Conservation (phyloP, 2,888 invertebrate species). For the Mystacides longicornis region DNA sequence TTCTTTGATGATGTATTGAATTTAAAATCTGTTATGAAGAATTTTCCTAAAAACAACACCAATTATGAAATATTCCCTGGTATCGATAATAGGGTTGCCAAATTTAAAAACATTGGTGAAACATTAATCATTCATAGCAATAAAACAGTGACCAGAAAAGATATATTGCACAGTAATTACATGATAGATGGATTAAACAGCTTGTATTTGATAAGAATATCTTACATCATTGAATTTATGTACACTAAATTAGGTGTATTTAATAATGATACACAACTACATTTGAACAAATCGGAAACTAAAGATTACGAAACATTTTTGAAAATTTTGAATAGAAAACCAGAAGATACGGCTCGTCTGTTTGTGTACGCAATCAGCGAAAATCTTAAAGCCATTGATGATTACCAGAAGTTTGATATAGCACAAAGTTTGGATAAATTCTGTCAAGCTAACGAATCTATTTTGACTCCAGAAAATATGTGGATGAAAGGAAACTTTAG, state of each 20-base stretch:
- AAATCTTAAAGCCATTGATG: slow-evolving; percentile 14
- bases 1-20: slow-evolving; percentile 18
- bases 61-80: slow-evolving; percentile 15
- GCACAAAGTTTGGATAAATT: slow-evolving; percentile 13
- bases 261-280: neutral
- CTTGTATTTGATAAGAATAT: slow-evolving; percentile 18
- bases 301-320: slow-evolving; percentile 17
- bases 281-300: slow-evolving; percentile 3
- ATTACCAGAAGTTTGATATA: slow-evolving; percentile 19
- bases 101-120: slow-evolving; percentile 20
- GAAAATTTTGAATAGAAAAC: slow-evolving; percentile 17
- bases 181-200: slow-evolving; percentile 14
- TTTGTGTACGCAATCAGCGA: slow-evolving; percentile 18
- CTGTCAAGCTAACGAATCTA: slow-evolving; percentile 17
- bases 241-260: slow-evolving; percentile 4
- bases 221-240: slow-evolving; percentile 14
- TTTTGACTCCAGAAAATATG: slow-evolving; percentile 6
- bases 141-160: slow-evolving; percentile 5
- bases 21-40: slow-evolving; percentile 14
- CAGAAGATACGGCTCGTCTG: slow-evolving; percentile 18
- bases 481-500: slow-evolving; percentile 17
- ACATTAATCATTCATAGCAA: slow-evolving; percentile 12
- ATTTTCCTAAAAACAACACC: slow-evolving; percentile 10
- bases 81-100: slow-evolving; percentile 22
- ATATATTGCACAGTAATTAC: slow-evolving; percentile 16